Evolutionary conservation across 2,797 vertebrate species (phyloP).

Genomic region (Tympanoctomys barrerae): DNA sequence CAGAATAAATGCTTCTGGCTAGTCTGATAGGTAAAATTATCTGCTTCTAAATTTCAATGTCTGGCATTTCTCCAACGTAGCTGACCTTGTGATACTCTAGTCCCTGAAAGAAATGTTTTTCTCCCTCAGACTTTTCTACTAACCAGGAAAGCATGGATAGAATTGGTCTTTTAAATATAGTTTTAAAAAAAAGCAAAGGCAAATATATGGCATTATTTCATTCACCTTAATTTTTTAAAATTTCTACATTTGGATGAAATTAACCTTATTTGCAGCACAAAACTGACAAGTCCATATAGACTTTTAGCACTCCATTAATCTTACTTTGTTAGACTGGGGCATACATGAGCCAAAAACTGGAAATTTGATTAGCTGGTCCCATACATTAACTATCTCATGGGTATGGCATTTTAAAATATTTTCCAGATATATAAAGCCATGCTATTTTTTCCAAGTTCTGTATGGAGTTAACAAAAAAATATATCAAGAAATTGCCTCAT

Average conservation of each 20-base stretch:
- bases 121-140: constrained; percentile 43
- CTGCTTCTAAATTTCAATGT: constrained; percentile 74
- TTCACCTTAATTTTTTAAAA: constrained; percentile 72
- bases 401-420: constrained; percentile 84
- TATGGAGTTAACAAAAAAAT: constrained; percentile 60
- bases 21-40: constrained; percentile 77
- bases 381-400: constrained; percentile 76
- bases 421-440: constrained; percentile 77
- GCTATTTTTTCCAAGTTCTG: constrained; percentile 56
- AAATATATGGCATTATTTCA: constrained; percentile 67
- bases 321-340: constrained; percentile 74
- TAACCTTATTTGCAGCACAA: constrained; percentile 74
- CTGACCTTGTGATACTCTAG: constrained; percentile 67
- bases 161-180: constrained; percentile 9
- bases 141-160: constrained; percentile 35
- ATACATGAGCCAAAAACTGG: constrained; percentile 51
- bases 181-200: constrained; percentile 44
- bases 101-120: constrained; percentile 69
- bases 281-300: constrained; percentile 77
- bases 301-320: constrained; percentile 84
- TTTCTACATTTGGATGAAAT: constrained; percentile 81
- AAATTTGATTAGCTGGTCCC: constrained; percentile 74
- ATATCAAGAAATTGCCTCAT: constrained; percentile 59
- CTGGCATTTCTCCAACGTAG: constrained; percentile 78
- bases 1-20: constrained; percentile 78